A percentile compares a stretch with the other conserved stretches of the same genome.
Conservation (phyloP, 2,888 invertebrate genomes). For the Hemistola chrysoprasaria region DNA sequence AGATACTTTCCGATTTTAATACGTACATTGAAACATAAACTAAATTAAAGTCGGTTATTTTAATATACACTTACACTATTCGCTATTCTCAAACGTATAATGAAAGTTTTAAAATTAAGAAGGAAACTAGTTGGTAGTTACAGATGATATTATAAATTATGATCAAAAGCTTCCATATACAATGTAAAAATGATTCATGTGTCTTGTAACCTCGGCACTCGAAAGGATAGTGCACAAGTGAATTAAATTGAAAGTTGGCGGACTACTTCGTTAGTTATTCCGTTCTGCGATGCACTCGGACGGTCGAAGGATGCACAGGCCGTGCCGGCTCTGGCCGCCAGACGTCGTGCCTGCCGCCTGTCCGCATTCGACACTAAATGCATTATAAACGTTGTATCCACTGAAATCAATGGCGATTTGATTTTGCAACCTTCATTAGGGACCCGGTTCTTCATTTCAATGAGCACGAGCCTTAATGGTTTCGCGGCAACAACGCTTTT, state of each 20-base stretch:
- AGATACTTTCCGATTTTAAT: slow-evolving; percentile 9
- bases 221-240: slow-evolving; percentile 42
- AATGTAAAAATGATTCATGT: too few relatives aligned
- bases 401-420: slow-evolving; percentile 76
- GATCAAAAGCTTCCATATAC: slow-evolving; percentile 5
- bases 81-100: too few relatives aligned
- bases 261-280: slow-evolving; percentile 47
- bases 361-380: slow-evolving; percentile 58
- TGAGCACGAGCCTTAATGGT: slow-evolving; percentile 73
- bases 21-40: slow-evolving; percentile 6
- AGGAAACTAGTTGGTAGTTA: too few relatives aligned
- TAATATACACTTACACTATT: too few relatives aligned
- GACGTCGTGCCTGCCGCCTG: slow-evolving; percentile 35
- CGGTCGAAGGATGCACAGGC: slow-evolving; percentile 27
- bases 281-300: slow-evolving; percentile 16
- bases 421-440: slow-evolving; percentile 79
- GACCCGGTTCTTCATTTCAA: slow-evolving; percentile 78
- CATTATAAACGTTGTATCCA: slow-evolving; percentile 65
- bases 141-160: background rate
- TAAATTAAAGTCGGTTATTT: too few relatives aligned
- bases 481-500: slow-evolving; percentile 71
- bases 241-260: slow-evolving; percentile 51
- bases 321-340: slow-evolving; percentile 22
- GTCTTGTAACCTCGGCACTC: slow-evolving; percentile 30
- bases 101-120: too few relatives aligned